Percentiles rank a stretch among this genome's conserved stretches.
These are phyloP conservation scores for Chamaea fasciata DNA, from an alignment of 2,113 vertebrate species.

Conservation along the genomic window DNA sequence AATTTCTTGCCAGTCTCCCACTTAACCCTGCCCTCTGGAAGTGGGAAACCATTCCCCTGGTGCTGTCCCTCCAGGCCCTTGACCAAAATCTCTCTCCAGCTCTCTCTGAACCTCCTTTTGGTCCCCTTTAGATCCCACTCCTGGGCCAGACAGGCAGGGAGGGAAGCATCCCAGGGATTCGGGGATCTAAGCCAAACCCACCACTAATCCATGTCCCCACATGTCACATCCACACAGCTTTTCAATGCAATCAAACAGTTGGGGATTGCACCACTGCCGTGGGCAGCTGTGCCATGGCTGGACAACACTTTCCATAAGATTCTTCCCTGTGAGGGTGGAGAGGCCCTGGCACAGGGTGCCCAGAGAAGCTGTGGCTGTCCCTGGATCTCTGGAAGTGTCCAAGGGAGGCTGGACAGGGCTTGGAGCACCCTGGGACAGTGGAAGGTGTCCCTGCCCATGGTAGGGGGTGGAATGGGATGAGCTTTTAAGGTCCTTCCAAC, in stretches of 20 bases:
- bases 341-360: background rate
- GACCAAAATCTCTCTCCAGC: background rate
- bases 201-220: background rate
- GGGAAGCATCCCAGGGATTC: background rate
- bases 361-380: background rate
- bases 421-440: accelerated
- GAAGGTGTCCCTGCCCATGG: background rate
- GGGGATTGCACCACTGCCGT: background rate
- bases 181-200: background rate
- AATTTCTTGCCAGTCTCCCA: background rate
- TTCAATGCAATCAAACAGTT: too few relatives aligned
- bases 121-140: background rate
- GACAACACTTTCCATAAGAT: background rate
- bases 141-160: too few relatives aligned
- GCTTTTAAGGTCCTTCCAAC: background rate
- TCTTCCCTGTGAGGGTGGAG: accelerated
- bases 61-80: background rate
- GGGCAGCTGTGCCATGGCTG: background rate
- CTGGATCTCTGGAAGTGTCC: background rate
- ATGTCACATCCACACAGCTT: background rate
- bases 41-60: background rate
- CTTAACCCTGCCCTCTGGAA: background rate
- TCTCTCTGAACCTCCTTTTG: background rate
- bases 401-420: accelerated
- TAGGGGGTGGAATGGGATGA: accelerated